Evolutionary conservation across 2,113 vertebrate genomes (phyloP).

Genomic region (Corydoras maculifer): DNA sequence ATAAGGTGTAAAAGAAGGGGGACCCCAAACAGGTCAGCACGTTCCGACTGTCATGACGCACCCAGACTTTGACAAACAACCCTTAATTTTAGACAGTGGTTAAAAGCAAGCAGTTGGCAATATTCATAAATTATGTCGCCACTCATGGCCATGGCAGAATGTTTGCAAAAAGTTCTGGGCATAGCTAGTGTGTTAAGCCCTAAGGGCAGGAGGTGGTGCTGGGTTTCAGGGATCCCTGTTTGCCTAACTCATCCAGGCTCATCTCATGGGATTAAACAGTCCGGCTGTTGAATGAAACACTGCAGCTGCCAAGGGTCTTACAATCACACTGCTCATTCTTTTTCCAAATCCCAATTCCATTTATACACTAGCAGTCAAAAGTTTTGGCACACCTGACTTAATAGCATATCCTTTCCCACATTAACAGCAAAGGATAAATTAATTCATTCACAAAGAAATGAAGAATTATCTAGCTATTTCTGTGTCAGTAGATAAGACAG

Average conservation of each 20-base stretch:
- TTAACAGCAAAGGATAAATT: too few species aligned
- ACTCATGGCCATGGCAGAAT: conserved; percentile 14
- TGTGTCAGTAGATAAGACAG: too few species aligned
- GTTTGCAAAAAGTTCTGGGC: conserved; percentile 21
- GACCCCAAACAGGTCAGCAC: neutral
- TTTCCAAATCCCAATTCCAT: conserved; percentile 16
- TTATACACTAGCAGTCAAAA: neutral
- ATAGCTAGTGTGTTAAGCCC: conserved; percentile 25
- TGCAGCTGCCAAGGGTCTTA: conserved; percentile 32
- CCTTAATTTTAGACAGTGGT: conserved; percentile 12
- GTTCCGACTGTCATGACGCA: conserved; percentile 6
- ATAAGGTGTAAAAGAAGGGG: neutral
- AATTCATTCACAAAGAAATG: too few species aligned
- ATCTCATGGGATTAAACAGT: conserved; percentile 41
- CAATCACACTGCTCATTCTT: conserved; percentile 40
- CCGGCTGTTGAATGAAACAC: conserved; percentile 33
- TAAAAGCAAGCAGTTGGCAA: conserved; percentile 28
- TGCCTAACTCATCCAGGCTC: conserved; percentile 38
- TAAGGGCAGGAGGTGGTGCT: conserved; percentile 25
- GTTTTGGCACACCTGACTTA: too few species aligned
- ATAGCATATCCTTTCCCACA: too few species aligned
- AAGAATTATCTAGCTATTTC: too few species aligned
- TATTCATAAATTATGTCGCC: conserved; percentile 27
- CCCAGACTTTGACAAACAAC: conserved; percentile 9
- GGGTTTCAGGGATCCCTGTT: conserved; percentile 37